Evolutionary conservation across 2,113 vertebrate genomes (phyloP).

Genomic region (Scalopus aquaticus): DNA sequence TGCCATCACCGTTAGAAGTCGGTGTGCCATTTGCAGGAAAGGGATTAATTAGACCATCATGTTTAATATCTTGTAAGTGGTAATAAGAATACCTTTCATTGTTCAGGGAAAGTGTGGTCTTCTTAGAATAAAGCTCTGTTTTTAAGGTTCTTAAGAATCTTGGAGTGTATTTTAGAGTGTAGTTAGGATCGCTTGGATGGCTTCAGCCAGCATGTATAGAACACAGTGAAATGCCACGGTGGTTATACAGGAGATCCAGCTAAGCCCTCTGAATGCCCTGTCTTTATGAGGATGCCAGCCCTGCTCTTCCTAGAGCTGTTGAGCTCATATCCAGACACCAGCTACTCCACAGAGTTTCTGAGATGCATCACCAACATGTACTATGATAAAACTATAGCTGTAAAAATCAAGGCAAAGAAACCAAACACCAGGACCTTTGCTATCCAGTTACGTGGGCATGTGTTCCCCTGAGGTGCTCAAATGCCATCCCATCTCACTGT

Average conservation of each 20-base stretch:
- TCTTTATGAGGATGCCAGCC: not conserved
- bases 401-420: not conserved
- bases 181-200: not conserved
- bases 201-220: not conserved
- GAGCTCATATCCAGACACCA: not conserved
- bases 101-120: not conserved
- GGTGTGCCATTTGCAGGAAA: not conserved
- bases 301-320: not conserved
- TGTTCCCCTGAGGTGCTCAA: not conserved
- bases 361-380: not conserved
- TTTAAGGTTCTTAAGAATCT: slow-evolving; percentile 14
- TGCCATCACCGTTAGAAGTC: not conserved
- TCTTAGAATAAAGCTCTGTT: not conserved
- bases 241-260: not conserved
- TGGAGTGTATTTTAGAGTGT: not conserved
- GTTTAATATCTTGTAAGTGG: not conserved
- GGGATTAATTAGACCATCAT: not conserved
- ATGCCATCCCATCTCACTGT: not conserved
- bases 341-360: not conserved
- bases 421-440: not conserved
- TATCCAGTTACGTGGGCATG: not conserved
- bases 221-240: not conserved
- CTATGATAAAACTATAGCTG: not conserved
- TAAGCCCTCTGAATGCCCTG: not conserved
- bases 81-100: slow-evolving; percentile 17